These are phyloP conservation scores for Cliona cf. orientalis DNA, from an alignment of 37 sponge, comb jelly and placozoan genomes.

Conservation along the genomic window DNA sequence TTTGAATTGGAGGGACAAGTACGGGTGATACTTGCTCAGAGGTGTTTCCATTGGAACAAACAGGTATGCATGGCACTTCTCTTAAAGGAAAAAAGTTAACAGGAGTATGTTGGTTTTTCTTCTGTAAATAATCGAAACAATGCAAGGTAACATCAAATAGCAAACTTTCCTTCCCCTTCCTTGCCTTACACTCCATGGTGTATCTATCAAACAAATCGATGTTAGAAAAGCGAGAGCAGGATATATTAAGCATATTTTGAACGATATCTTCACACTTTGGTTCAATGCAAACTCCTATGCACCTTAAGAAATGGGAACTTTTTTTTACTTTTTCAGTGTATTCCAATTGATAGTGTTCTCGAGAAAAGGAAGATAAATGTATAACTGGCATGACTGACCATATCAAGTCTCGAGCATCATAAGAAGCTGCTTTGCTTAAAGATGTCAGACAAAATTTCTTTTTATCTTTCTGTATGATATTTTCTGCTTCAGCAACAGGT, in stretches of 20 bases:
- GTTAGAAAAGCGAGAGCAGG: conserved; percentile 9
- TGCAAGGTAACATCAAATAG: background rate
- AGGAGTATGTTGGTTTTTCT: background rate
- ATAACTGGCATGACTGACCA: conserved; percentile 38
- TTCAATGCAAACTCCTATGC: background rate
- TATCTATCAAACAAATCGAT: conserved; percentile 7
- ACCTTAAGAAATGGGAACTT: background rate
- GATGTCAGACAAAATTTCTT: background rate
- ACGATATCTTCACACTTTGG: background rate
- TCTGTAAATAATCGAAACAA: background rate
- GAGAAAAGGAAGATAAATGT: background rate
- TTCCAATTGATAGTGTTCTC: background rate
- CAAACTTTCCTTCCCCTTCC: background rate
- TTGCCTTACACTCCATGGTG: background rate
- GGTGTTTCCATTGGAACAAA: conserved; percentile 4
- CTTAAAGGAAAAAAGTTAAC: background rate
- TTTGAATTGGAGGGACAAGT: background rate
- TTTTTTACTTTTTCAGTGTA: background rate
- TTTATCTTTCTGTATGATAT: background rate
- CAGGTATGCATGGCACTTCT: conserved; percentile 18
- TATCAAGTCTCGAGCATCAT: background rate
- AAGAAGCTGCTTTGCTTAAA: background rate
- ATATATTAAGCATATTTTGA: conserved; percentile 34
- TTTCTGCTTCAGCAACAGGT: background rate
- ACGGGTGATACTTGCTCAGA: background rate